These are phyloP conservation scores for Chironomus tepperi DNA, from an alignment of 1,140 invertebrate genomes.

Conservation along the genomic window DNA sequence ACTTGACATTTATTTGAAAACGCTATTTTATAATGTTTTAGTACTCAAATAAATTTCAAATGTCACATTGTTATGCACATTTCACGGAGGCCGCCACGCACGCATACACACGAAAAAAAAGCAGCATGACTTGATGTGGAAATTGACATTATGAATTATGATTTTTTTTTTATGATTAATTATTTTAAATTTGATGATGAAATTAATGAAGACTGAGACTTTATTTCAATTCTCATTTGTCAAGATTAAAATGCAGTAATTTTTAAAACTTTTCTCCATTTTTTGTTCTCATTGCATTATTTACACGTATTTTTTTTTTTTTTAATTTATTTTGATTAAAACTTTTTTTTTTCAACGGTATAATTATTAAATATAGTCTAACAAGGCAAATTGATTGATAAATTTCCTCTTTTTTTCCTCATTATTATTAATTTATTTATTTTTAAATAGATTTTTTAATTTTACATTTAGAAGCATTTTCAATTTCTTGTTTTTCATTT, in stretches of 20 bases:
- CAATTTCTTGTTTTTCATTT: not conserved
- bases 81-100: too few species aligned
- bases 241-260: not conserved
- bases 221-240: not conserved
- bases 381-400: constrained; percentile 24
- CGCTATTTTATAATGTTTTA: too few species aligned
- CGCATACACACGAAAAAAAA: too few species aligned
- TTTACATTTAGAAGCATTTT: constrained; percentile 15
- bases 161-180: too few species aligned
- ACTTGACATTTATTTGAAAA: too few species aligned
- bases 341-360: not conserved
- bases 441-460: not conserved
- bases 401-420: constrained; percentile 19
- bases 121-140: too few species aligned
- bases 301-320: constrained; percentile 11
- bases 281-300: constrained; percentile 7
- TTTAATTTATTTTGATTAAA: not conserved
- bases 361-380: constrained; percentile 17
- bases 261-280: constrained; percentile 14
- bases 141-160: too few species aligned
- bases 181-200: too few species aligned
- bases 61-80: too few species aligned
- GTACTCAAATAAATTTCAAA: too few species aligned
- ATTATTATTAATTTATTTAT: not conserved
- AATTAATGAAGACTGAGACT: not conserved